phyloP scores from a whole-genome alignment of 2,113 vertebrate genomes.

The Entosphenus tridentatus region DNA sequence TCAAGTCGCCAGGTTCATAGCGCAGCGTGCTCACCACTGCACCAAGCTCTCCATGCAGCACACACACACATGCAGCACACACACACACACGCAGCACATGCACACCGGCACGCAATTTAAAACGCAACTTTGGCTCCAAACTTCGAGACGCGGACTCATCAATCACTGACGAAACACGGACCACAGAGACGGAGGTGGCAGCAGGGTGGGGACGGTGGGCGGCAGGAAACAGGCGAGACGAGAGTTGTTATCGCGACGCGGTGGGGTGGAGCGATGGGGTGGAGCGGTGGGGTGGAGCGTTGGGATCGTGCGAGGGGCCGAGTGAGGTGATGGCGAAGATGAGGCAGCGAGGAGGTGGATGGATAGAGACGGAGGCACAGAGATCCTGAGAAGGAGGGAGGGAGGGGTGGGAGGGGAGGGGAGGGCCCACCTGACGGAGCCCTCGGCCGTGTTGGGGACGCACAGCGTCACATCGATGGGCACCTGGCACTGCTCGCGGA shows the following conservation, averaged over 20 bases:
- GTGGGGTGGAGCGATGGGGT: not conserved
- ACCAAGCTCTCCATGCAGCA: too few species aligned
- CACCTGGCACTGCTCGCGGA: slow-evolving; percentile 41
- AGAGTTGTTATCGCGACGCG: not conserved
- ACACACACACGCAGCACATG: too few species aligned
- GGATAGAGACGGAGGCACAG: not conserved
- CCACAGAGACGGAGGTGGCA: too few species aligned
- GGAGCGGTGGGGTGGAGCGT: not conserved
- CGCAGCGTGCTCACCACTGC: too few species aligned
- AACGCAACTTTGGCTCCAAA: too few species aligned
- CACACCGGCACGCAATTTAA: too few species aligned
- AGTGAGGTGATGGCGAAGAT: not conserved
- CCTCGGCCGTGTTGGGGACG: slow-evolving; percentile 63
- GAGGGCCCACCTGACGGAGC: slow-evolving; percentile 53
- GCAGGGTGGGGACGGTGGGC: too few species aligned
- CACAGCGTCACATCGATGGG: slow-evolving; percentile 60
- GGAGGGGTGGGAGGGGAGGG: not conserved
- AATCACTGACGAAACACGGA: too few species aligned
- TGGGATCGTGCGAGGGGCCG: not conserved
- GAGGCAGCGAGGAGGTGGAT: not conserved
- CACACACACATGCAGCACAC: too few species aligned
- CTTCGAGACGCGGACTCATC: too few species aligned
- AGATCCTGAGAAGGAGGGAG: not conserved
- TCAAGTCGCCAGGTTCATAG: too few species aligned
- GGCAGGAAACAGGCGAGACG: not conserved